A percentile compares a stretch with the other conserved stretches of the same genome.
Conservation (phyloP, 2,888 invertebrate genomes). For the Colostygia pectinataria region DNA sequence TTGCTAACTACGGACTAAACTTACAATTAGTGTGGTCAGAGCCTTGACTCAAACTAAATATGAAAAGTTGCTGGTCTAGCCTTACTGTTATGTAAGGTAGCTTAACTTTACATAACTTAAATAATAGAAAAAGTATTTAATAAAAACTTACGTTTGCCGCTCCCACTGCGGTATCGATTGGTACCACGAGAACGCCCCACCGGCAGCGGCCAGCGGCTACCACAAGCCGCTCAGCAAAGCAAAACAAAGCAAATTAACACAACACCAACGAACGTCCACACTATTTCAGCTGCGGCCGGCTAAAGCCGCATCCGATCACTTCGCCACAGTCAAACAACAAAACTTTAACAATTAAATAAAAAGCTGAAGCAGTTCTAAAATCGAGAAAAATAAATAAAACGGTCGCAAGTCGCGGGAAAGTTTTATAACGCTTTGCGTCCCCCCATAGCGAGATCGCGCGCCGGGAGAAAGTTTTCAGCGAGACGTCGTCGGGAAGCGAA, state of each 20-base stretch:
- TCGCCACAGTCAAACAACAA: slow-evolving; percentile 54
- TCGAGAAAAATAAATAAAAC: slow-evolving; percentile 33
- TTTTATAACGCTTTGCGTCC: slow-evolving; percentile 70
- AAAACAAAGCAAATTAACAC: slow-evolving; percentile 76
- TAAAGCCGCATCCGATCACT: slow-evolving; percentile 64
- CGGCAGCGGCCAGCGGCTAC: slow-evolving; percentile 40
- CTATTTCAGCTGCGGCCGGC: slow-evolving; percentile 59
- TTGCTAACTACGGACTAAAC: no score
- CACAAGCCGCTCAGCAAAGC: slow-evolving; percentile 66
- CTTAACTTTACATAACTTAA: slow-evolving; percentile 23
- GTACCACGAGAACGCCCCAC: slow-evolving; percentile 68
- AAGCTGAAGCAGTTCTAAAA: slow-evolving; percentile 44
- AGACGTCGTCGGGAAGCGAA: slow-evolving; percentile 69
- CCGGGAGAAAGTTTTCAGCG: slow-evolving; percentile 75
- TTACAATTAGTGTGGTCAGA: no score
- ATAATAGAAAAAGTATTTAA: slow-evolving; percentile 27
- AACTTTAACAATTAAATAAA: slow-evolving; percentile 62
- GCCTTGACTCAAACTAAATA: neutral
- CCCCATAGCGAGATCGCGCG: slow-evolving; percentile 66
- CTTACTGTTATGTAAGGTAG: slow-evolving; percentile 20
- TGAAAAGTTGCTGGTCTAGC: neutral
- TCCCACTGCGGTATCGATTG: slow-evolving; percentile 79
- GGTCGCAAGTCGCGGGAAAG: slow-evolving; percentile 70
- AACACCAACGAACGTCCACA: slow-evolving; percentile 65
- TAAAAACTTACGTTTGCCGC: slow-evolving; percentile 73